Conservation (phyloP, 2,797 vertebrate genomes). For the Eulemur albifrons region DNA sequence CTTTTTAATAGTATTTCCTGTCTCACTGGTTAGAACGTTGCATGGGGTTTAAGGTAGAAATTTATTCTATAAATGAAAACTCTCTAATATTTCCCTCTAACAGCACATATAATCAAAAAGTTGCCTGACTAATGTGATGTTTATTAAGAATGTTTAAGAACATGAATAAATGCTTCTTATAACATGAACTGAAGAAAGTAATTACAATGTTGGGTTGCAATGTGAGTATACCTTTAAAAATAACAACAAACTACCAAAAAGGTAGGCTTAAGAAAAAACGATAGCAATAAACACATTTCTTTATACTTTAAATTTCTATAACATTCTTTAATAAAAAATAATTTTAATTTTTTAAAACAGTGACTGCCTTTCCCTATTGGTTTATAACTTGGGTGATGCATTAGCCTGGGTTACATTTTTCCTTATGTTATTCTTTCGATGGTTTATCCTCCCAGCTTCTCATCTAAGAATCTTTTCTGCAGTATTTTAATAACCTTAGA, state of each 20-base stretch:
- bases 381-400: neutral
- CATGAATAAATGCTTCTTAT: neutral
- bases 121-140: neutral
- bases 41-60: neutral
- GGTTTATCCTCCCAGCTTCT: neutral
- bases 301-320: neutral
- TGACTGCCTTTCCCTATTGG: neutral
- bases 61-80: neutral
- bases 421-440: neutral
- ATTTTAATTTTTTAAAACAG: neutral
- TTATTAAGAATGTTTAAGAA: neutral
- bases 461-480: neutral
- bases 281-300: neutral
- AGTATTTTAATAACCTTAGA: neutral
- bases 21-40: neutral
- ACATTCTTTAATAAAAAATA: neutral
- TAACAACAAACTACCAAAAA: neutral
- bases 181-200: neutral
- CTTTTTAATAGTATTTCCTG: conserved; percentile 26
- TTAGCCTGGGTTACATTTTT: neutral
- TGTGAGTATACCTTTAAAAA: neutral
- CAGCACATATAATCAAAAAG: neutral
- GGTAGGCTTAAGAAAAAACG: neutral
- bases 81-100: neutral
- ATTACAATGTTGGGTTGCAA: neutral